Evolutionary conservation across 2,797 vertebrate species (phyloP).

Genomic region (Ctenochaetus hawaiiensis): DNA sequence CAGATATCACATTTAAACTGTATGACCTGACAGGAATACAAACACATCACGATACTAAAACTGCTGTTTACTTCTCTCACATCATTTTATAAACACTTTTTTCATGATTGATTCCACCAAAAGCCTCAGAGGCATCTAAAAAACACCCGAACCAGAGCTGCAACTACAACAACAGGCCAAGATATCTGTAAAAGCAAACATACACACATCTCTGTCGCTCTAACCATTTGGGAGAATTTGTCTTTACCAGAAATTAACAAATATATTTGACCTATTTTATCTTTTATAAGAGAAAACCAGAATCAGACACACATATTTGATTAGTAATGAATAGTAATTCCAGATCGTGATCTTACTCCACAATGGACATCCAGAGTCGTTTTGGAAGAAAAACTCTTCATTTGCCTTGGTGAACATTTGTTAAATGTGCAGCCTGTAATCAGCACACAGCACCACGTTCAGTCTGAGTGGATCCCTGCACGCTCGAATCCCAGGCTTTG

Average conservation of each 20-base stretch:
- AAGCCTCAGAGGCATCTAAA: neutral
- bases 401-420: slow-evolving; percentile 69
- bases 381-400: slow-evolving; percentile 45
- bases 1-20: slow-evolving; percentile 13
- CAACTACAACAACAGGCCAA: neutral
- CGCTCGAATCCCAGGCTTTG: slow-evolving; percentile 29
- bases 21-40: neutral
- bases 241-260: neutral
- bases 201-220: neutral
- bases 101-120: slow-evolving; percentile 4
- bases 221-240: neutral
- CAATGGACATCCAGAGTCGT: slow-evolving; percentile 18
- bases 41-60: neutral
- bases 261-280: neutral
- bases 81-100: neutral
- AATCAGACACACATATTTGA: slow-evolving; percentile 15
- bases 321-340: slow-evolving; percentile 31
- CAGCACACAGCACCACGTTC: slow-evolving; percentile 38
- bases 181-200: neutral
- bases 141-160: neutral
- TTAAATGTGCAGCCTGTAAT: slow-evolving; percentile 65
- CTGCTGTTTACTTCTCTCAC: slow-evolving; percentile 18
- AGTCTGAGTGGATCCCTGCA: slow-evolving; percentile 54
- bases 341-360: slow-evolving; percentile 40
- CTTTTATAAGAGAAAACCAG: neutral